Evolutionary conservation across 2,888 invertebrate species (phyloP).

Genomic region (Gisinianus flammeolus): DNA sequence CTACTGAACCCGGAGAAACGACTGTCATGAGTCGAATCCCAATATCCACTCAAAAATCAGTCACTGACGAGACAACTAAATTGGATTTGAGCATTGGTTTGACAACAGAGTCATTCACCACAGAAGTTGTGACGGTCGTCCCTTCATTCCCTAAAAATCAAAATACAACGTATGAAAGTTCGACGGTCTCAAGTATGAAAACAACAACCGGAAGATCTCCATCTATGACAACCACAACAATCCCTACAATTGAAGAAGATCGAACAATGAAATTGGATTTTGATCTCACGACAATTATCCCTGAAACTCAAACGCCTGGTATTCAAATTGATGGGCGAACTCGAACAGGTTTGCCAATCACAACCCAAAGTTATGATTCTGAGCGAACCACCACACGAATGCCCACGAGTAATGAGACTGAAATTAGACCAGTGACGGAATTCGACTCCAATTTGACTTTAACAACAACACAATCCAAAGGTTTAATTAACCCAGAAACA

Average conservation of each 20-base stretch:
- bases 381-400: no score
- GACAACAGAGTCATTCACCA: not conserved
- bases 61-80: not conserved
- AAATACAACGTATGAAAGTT: not conserved
- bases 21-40: not conserved
- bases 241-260: not conserved
- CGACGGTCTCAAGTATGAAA: not conserved
- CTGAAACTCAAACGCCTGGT: not conserved
- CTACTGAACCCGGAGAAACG: not conserved
- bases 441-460: not conserved
- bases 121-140: not conserved
- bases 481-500: not conserved
- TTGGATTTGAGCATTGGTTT: conserved; percentile 9
- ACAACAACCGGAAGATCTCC: not conserved
- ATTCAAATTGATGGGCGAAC: not conserved
- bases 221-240: not conserved
- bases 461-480: not conserved
- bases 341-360: not conserved
- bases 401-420: not conserved
- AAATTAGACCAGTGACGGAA: not conserved
- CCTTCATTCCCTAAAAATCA: no score
- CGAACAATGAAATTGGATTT: not conserved
- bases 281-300: not conserved
- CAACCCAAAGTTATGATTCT: no score
- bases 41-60: not conserved